Base-by-base conservation (phyloP, 2,888 invertebrate genomes). In the Linyphia triangularis region DNA sequence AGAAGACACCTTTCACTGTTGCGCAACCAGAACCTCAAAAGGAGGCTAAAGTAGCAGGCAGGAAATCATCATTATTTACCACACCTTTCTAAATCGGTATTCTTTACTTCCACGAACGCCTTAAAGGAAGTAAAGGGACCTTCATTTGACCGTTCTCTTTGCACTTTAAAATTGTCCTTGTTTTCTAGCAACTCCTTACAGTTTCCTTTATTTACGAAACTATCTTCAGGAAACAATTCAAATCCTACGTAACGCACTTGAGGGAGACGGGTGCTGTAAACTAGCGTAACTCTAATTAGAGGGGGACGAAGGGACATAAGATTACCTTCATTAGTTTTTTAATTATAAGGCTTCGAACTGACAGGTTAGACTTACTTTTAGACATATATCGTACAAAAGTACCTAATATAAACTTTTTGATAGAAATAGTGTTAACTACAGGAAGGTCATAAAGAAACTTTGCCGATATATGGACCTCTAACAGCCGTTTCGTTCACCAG, bases 31-130 rank as follows among this genome's bases (percentile, higher is more conserved):
- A 2, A 10, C 22, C n/a, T 30, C n/a, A 30, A 65, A 22, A 22
- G 13, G 13, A 13, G 37, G 37, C 43, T 43, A 26, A 26, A 26
- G 37, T 19, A 9, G 24, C 28, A n/a, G 28, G 19, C 67, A 19
- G 33, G 33, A 67, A 33, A 26, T 10, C 26, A 16, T 70, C 28
- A 26, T 70, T 69, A 13, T 24, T 22, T 16, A 37, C 43, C 70
- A 70, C 70, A 13, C 70, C 75, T 61, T 77, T 77, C 26, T 63
- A 63, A 77, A 61, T 77, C 19, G 16, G 63, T 63, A 40, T 40
- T 63, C 28, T 73, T 59, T n/a, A 40, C 63, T 77, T 63, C 13
- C 16, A 63, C 16, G 40, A 77, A 22, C 37, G 24, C 26, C 24
- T 77, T n/a, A n/a, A 61, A 77, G 77, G 61, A 77, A 61, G 70